Evolutionary conservation across 2,113 vertebrate species (phyloP), one percentile per base, ranked within the genome.

Genomic region (Orientallactaga bullata): DNA sequence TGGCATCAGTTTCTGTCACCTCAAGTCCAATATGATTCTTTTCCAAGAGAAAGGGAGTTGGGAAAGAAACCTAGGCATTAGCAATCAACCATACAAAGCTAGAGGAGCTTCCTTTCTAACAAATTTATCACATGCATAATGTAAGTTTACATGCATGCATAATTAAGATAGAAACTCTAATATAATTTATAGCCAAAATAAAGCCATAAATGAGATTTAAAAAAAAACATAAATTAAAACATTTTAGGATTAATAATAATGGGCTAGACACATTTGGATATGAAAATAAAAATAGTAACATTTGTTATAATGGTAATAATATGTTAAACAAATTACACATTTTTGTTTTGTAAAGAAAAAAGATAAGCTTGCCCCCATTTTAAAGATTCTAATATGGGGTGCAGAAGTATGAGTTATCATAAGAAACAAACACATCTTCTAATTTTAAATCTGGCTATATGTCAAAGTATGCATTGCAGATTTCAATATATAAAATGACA

Each of bases 391-490:
- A 20, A 92, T 9, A 72, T 92, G 61, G 3, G 3, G 60, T 5
- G 66, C 7, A 18, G 37, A 69, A 1, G 0, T 39, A 58, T 26
- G n/a, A 79, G 66, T 51, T 32, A 73, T 87, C 58, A 94, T 20
- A 8, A 91, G 72, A 90, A 87, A 66, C 11, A 55, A 5, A 74
- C 42, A 47, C 42, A 47, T 37, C 30, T 69, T 55, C n/a, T 87
- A 61, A 82, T 86, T 78, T 89, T 42, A 96, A 92, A 90, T 72
- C 20, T 47, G 4, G 65, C 60, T 60, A 78, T 30, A 78, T 83
- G 21, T 47, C 30, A 47, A 89, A 21, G 30, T 77, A 47, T 89
- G n/a, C 26, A 55, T 10, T 63, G 16, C 37, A 42, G 30, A 63
- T 28, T 74, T 6, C 35, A 68, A 42, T 5, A 69, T 28, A 69